Evolutionary conservation across 2,113 vertebrate species (phyloP).

Genomic region (Etheostoma spectabile): DNA sequence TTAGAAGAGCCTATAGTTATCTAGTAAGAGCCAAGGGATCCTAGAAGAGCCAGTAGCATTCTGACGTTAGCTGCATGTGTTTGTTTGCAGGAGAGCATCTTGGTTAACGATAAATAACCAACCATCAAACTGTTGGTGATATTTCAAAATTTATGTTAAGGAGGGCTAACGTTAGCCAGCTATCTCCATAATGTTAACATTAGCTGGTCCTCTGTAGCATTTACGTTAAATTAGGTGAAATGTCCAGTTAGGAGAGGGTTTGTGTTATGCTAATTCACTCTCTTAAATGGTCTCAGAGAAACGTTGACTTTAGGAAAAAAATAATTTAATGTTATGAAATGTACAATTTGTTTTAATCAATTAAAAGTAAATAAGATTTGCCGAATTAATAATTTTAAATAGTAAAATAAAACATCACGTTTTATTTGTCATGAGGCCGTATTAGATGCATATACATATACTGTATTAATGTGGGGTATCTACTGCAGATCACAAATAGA

Average conservation of each 20-base stretch:
- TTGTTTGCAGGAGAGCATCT: too few relatives aligned
- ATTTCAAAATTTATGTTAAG: too few relatives aligned
- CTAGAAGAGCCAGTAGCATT: too few relatives aligned
- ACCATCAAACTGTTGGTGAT: too few relatives aligned
- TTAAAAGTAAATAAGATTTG: not conserved
- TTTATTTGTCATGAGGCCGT: not conserved
- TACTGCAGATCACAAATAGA: too few relatives aligned
- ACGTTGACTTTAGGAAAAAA: not conserved
- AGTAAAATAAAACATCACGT: not conserved
- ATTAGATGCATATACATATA: not conserved
- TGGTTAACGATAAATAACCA: too few relatives aligned
- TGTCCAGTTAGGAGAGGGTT: not conserved
- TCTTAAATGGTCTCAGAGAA: not conserved
- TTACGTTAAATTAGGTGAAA: too few relatives aligned
- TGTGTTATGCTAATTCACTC: not conserved
- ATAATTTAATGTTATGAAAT: not conserved
- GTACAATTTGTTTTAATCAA: not conserved
- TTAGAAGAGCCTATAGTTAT: not conserved
- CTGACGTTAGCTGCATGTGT: too few relatives aligned
- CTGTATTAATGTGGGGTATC: not conserved
- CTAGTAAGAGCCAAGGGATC: not conserved
- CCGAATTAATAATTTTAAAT: not conserved
- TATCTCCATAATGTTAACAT: too few relatives aligned
- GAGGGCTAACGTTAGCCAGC: too few relatives aligned
- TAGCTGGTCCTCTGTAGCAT: not conserved